Base-by-base conservation (phyloP, 2,797 vertebrate genomes). In the Cossypha niveicapilla region DNA sequence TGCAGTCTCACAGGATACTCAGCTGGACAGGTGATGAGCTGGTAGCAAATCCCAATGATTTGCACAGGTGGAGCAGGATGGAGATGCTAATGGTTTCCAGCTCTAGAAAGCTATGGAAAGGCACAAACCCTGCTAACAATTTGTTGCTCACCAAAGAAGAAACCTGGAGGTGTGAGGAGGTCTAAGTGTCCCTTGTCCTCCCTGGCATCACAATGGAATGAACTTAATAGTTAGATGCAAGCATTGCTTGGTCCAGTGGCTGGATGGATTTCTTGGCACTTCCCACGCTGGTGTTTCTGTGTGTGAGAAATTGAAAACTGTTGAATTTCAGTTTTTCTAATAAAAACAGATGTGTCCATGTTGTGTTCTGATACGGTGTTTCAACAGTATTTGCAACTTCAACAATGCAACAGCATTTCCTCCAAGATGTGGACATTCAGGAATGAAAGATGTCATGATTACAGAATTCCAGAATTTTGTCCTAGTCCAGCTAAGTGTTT, bases 71-170 rank as follows among this genome's bases (percentile, higher is more conserved):
- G 13, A 15, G 10, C 32, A 50, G 35, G 7, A 18, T 22, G 28
- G 44, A 34, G n/a, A 37, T n/a, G 48, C 18, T 28, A 14, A 35
- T 39, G 7, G 3, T 32, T 39, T 18, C 47, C 35, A 48, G 25
- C 24, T 57, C 27, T 25, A 54, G 44, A 47, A 60, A 11, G 23
- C 5, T 67, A 17, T 13, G 45, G 16, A 75, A 56, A 61, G 8
- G 11, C 34, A 28, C 25, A 56, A 66, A 47, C 6, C 6, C 34
- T 68, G 28, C 6, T 4, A 1, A 5, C 0, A 2, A 3, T 6
- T 50, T 9, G 4, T 9, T 72, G 18, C 12, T 14, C 14, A 56
- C 18, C 25, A 18, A 41, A 74, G 53, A 37, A 54, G 21, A 48
- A 80, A 48, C 23, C 8, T 1, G 1, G 21, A 61, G 50, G 13